Evolutionary conservation across 2,797 vertebrate genomes (phyloP), one percentile per base, ranked within the genome.

Genomic region (Alcedo quadribrachys): DNA sequence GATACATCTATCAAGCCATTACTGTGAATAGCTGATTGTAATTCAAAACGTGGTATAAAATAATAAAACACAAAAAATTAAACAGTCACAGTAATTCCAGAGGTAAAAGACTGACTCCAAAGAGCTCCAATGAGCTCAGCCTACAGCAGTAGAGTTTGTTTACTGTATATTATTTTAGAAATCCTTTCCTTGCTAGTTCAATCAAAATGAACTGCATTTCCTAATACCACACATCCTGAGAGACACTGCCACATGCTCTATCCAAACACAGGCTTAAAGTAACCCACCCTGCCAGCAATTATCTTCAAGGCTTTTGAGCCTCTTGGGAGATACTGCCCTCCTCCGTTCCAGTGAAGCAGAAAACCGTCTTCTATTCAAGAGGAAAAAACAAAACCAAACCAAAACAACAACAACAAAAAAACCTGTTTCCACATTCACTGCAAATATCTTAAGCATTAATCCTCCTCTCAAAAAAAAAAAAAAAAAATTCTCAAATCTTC

Each of bases 131-230:
- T 43, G 12, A 32, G 15, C 54, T 82, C 48, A 85, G 58, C 25
- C 67, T 60, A 35, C 11, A 69, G 43, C 46, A 81, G 27, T 21
- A 48, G 46, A 53, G 42, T 51, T 88, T 95, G 33, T 85, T 94
- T 95, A 79, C 8, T 62, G 45, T 57, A 61, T 50, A 73, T 53
- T 84, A 91, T 92, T 95, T 96, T 48, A 74, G 84, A 95, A 96
- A 69, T 46, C n/a, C 35, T 86, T 96, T 96, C 76, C 87, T 95
- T 93, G 70, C 27, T 63, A 58, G 74, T 81, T 93, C 62, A 86
- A 95, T 75, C 32, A 96, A 91, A 94, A 91, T 55, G 57, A 95
- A 88, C 79, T 67, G 45, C 43, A 70, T 85, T 94, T 92, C 54
- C 76, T 87, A 87, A 82, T 67, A 79, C 67, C 43, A 43, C n/a